phyloP scores from a whole-genome alignment of 2,113 vertebrate genomes.

The Leptodactylus fuscus region DNA sequence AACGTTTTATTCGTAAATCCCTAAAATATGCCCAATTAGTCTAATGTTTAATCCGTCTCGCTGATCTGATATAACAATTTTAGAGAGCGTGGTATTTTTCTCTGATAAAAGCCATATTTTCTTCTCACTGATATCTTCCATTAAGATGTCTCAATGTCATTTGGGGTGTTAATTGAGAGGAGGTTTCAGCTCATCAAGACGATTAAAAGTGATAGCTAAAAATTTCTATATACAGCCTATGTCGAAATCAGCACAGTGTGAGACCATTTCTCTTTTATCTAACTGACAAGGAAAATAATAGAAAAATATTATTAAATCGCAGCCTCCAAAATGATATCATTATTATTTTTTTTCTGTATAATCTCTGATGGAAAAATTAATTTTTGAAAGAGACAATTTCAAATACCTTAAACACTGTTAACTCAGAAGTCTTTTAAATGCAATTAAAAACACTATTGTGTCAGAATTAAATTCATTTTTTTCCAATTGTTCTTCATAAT shows the following conservation, averaged over 20 bases:
- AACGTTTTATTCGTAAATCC: neutral
- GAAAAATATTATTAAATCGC: conserved; percentile 92
- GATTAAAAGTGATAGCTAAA: conserved; percentile 95
- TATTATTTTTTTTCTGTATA: conserved; percentile 76
- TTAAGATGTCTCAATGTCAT: conserved; percentile 89
- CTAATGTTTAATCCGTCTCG: neutral
- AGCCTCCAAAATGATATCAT: conserved; percentile 90
- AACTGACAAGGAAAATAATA: conserved; percentile 92
- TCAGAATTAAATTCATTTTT: conserved; percentile 80
- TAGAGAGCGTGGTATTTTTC: conserved; percentile 71
- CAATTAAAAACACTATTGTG: conserved; percentile 86
- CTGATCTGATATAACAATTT: conserved; percentile 15
- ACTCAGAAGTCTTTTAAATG: conserved; percentile 79
- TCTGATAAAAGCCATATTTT: conserved; percentile 77
- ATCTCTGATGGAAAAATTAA: conserved; percentile 83
- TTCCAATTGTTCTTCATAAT: conserved; percentile 80
- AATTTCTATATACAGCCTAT: conserved; percentile 91
- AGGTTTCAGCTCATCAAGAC: conserved; percentile 93
- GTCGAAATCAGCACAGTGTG: conserved; percentile 85
- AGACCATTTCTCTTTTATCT: conserved; percentile 91
- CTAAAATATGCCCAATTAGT: neutral
- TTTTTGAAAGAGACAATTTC: conserved; percentile 87
- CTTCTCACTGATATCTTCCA: conserved; percentile 85
- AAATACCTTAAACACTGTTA: conserved; percentile 87
- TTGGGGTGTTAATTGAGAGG: conserved; percentile 97